Evolutionary conservation across 2,888 invertebrate genomes (phyloP), one percentile per base, ranked within the genome.

Genomic region (Nephrotoma guestfalica): DNA sequence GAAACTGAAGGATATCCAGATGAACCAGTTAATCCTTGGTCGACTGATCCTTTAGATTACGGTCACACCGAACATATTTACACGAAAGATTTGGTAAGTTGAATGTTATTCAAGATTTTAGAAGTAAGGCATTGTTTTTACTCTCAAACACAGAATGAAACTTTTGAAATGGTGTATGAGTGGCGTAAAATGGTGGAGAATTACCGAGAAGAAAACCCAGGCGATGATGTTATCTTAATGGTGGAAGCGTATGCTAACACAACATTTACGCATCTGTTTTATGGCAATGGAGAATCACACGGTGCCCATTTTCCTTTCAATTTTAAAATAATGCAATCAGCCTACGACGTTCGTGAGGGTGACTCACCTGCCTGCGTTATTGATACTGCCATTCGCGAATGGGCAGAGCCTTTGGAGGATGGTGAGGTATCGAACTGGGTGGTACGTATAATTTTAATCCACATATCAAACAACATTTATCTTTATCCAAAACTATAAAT

Each of bases 281-380:
- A 94, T 89, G 93, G 94, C 0, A 92, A 92, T 88, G 92, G 90
- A 51, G 86, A 86, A 7, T 89, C 88, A 87, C 87, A 89, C 0
- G 94, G 94, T 0, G 92, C 94, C 0, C 93, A 94, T 88, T 93
- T 95, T 87, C 94, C 95, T 0, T 94, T 95, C 89, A 95, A 95
- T 90, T 95, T 95, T 87, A 92, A 93, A 88, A 92, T 95, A 88
- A 92, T 95, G 87, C 40, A 13, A 9, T 83, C 41, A 30, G 83
- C 83, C 13, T 5, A 51, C 6, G 90, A 90, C 0, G 6, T 51
- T 51, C 51, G 15, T 2, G 6, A 15, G 5, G 15, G 15, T 6
- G 9, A 4, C 9, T 11, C 40, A 1, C 92, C 89, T n/a, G 93
- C 93, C 0, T 88, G 91, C 2, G 92, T 93, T 88, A 91, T 93